phyloP scores from a whole-genome alignment of 2,888 invertebrate genomes.

The Villa cingulata region DNA sequence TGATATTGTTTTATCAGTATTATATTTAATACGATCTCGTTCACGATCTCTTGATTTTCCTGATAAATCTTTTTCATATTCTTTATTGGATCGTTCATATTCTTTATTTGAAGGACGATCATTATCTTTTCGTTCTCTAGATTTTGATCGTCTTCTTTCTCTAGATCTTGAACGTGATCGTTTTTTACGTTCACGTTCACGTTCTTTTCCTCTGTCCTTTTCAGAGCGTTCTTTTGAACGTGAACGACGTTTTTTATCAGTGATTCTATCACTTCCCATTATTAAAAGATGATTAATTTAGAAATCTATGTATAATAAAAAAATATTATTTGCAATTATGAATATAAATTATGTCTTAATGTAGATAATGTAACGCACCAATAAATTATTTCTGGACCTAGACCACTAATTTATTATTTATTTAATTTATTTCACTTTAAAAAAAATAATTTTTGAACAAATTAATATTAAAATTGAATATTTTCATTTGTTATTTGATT shows the following conservation, averaged over 20 bases:
- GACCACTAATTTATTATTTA: too few relatives aligned
- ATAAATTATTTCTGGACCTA: too few relatives aligned
- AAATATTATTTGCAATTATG: too few relatives aligned
- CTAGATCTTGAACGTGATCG: conserved; percentile 24
- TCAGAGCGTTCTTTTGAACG: conserved; percentile 32
- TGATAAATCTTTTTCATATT: neutral
- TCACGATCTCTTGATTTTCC: conserved; percentile 17
- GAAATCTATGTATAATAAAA: too few relatives aligned
- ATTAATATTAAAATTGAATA: too few relatives aligned
- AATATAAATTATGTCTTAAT: too few relatives aligned
- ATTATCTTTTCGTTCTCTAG: conserved; percentile 27
- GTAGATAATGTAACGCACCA: too few relatives aligned
- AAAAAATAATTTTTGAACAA: too few relatives aligned
- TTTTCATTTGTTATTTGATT: too few relatives aligned
- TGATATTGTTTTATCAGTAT: conserved; percentile 22
- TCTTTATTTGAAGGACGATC: conserved; percentile 12
- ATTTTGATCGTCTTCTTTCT: conserved; percentile 22
- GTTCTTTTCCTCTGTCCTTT: conserved; percentile 4
- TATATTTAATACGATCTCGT: conserved; percentile 21
- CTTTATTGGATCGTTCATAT: neutral
- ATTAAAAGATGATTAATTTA: too few relatives aligned
- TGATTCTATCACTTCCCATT: too few relatives aligned
- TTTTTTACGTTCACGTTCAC: conserved; percentile 23
- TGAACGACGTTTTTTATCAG: conserved; percentile 29
- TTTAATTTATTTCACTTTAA: too few relatives aligned